Percentiles rank a stretch among this genome's conserved stretches.
Evolutionary conservation across 2,888 invertebrate species (phyloP).

Genomic region (Protula sp.): DNA sequence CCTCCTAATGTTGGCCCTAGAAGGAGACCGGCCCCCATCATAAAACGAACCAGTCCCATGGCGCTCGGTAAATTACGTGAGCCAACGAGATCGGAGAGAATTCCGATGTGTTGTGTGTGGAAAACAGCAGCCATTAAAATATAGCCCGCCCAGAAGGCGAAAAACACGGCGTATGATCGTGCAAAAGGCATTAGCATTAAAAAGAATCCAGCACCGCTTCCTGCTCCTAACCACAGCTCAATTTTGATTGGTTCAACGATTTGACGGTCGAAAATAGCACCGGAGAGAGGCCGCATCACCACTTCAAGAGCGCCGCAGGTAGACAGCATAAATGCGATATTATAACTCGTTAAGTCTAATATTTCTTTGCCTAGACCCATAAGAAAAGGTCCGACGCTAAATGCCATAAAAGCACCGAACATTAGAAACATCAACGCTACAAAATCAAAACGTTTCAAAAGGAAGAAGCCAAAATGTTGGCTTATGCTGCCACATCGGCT

Average conservation of each 20-base stretch:
- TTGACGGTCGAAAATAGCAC: not conserved
- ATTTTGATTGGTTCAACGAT: not conserved
- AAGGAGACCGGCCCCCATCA: not conserved
- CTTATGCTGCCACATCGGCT: too few species aligned
- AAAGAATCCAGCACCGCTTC: not conserved
- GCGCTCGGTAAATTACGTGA: not conserved
- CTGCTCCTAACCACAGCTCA: not conserved
- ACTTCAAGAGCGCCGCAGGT: not conserved
- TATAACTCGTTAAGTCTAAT: not conserved
- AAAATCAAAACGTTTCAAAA: not conserved
- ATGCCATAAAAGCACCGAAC: not conserved
- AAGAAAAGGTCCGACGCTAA: not conserved
- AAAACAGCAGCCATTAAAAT: not conserved
- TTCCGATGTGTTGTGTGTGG: not conserved
- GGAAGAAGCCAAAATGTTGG: not conserved
- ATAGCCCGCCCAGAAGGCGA: not conserved
- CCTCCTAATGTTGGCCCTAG: not conserved
- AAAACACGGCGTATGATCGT: not conserved
- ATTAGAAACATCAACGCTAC: not conserved
- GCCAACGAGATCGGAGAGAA: not conserved
- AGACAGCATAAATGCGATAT: not conserved
- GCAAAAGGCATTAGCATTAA: not conserved
- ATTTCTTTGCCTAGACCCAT: not conserved
- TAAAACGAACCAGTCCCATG: not conserved
- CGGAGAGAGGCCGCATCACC: not conserved